Evolutionary conservation across 2,888 invertebrate genomes (phyloP).

Genomic region (Tipula confusa): DNA sequence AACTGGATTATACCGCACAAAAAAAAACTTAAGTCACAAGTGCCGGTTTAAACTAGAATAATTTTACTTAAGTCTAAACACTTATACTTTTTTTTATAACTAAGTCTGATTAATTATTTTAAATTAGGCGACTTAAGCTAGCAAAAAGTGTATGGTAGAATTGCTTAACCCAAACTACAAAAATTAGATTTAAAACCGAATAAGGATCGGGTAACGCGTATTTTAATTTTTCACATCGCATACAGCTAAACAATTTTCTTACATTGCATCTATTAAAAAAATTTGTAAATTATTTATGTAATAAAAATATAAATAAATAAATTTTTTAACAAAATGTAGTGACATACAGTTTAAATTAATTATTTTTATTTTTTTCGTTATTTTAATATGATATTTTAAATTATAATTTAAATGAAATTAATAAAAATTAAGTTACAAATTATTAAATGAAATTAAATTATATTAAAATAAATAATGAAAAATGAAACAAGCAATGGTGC

Average conservation of each 20-base stretch:
- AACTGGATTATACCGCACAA: no score
- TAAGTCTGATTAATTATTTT: no score
- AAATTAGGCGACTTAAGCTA: no score
- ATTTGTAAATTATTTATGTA: not conserved
- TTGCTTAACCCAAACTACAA: no score
- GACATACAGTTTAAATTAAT: not conserved
- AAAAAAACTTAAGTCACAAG: no score
- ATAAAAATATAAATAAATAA: not conserved
- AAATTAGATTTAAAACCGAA: no score
- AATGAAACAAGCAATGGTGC: conserved; percentile 16
- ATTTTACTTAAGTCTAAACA: no score
- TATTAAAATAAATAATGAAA: not conserved
- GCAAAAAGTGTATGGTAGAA: no score
- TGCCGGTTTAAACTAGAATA: no score
- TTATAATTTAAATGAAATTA: not conserved
- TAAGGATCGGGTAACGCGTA: no score
- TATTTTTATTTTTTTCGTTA: not conserved
- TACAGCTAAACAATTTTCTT: not conserved
- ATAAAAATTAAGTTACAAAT: conserved; percentile 8
- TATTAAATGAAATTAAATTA: conserved; percentile 20
- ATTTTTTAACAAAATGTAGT: not conserved
- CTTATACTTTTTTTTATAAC: no score
- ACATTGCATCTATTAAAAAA: not conserved
- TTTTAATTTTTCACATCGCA: not conserved
- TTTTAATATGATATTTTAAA: not conserved